Conservation (phyloP, 2,113 vertebrate genomes). For the Rallus limicola region DNA sequence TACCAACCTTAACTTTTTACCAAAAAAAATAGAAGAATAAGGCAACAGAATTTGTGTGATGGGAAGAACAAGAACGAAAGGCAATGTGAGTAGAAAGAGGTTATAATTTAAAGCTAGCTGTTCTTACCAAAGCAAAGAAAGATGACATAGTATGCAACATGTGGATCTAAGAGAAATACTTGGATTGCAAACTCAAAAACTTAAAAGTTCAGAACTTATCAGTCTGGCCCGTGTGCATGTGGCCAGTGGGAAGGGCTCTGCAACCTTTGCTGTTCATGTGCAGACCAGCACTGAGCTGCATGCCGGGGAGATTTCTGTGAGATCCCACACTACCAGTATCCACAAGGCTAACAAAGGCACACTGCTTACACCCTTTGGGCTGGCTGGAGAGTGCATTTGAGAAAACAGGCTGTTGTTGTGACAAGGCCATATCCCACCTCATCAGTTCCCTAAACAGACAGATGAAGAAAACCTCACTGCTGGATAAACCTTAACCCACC, state of each 20-base stretch:
- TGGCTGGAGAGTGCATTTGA: not conserved
- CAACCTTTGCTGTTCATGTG: not conserved
- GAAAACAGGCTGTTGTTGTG: not conserved
- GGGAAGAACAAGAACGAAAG: not conserved
- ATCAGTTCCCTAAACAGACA: not conserved
- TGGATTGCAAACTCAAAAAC: not conserved
- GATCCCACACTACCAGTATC: not conserved
- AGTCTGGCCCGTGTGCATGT: not conserved
- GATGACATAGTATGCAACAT: not conserved
- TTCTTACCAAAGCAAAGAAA: not conserved
- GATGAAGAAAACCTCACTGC: not conserved
- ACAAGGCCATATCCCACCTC: not conserved
- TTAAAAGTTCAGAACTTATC: not conserved
- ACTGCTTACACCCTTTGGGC: fast-evolving
- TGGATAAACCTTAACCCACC: not conserved
- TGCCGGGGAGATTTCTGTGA: not conserved
- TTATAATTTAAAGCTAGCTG: not conserved
- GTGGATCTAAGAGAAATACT: not conserved
- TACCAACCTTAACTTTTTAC: not conserved
- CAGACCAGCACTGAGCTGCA: not conserved
- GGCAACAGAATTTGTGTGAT: not conserved
- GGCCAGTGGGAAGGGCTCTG: not conserved
- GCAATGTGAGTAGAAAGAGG: not conserved
- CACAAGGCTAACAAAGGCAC: not conserved
- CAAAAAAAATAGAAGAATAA: not conserved